Percentiles rank a stretch among this genome's conserved stretches.
Evolutionary conservation across 2,888 invertebrate genomes (phyloP).

Genomic region (Dusona sp.): DNA sequence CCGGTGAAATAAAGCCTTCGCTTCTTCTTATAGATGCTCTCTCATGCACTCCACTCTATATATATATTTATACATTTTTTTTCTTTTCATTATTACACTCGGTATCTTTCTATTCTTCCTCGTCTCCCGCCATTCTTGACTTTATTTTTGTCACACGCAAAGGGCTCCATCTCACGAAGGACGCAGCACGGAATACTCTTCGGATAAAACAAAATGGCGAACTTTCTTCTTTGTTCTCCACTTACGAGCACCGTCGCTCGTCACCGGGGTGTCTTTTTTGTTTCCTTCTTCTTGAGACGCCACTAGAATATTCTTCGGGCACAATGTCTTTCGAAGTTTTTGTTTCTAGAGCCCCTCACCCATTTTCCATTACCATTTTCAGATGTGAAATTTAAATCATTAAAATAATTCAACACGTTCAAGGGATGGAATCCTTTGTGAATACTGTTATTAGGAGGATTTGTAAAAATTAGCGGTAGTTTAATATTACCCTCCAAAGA

Average conservation of each 20-base stretch:
- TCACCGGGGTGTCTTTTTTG: background rate
- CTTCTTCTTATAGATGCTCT: background rate
- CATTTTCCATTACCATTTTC: background rate
- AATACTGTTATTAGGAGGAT: background rate
- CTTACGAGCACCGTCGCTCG: background rate
- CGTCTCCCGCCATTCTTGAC: constrained; percentile 29
- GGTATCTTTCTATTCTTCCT: background rate
- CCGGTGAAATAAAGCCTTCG: constrained; percentile 53
- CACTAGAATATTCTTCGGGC: background rate
- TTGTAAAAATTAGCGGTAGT: background rate
- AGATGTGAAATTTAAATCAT: background rate
- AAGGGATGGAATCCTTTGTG: background rate
- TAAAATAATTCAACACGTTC: background rate
- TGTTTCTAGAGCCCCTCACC: background rate
- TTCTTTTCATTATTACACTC: constrained; percentile 16
- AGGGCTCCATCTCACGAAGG: constrained; percentile 23
- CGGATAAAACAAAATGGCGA: constrained; percentile 19
- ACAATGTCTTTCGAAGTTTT: background rate
- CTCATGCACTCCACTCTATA: constrained; percentile 8
- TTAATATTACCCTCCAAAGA: background rate
- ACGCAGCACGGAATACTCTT: constrained; percentile 1
- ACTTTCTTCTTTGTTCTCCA: constrained; percentile 14
- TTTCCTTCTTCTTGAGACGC: background rate
- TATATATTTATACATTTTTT: background rate
- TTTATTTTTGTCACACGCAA: constrained; percentile 31